Evolutionary conservation across 1,140 invertebrate genomes (phyloP), one percentile per base, ranked within the genome.

Genomic region (Cydia splendana): DNA sequence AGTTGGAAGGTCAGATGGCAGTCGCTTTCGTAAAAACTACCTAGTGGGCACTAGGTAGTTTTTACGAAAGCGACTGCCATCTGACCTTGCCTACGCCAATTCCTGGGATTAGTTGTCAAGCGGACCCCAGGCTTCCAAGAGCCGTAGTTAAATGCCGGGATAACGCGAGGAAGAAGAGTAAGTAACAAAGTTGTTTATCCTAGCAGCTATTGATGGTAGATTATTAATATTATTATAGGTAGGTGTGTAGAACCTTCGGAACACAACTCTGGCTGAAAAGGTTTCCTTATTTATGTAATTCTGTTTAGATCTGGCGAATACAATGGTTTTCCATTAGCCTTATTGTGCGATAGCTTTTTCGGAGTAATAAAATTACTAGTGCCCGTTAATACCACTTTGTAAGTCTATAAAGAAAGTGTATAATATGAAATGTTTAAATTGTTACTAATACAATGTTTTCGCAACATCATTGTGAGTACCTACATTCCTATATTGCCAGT

Each of bases 321-420:
- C 67, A 71, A 34, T 71, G 67, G 67, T 71, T 71, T 42, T 71
- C 67, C 34, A 71, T 71, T 71, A 71, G 6, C n/a, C 34, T 71
- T 71, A 71, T 42, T 18, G 24, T 38, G 6, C 28, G 30, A 3
- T 34, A 69, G n/a, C 28, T 38, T 71, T 71, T 71, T 38, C 30
- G 34, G n/a, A 20, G 67, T 71, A 45, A 45, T 45, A 71, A 71
- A 71, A 71, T 67, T 30, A 71, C 30, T 18, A 71, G 9, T 38
- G 65, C 3, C 30, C 67, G 67, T 71, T 45, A 71, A 69, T 10
- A 10, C 15, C 28, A 34, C 15, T 38, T 42, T 18, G 38, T 18
- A 2, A 18, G 67, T 71, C 67, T 42, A 71, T 38, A 67, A 38
- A 67, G 15, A 20, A 20, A 24, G 18, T 10, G 7, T 9, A 20